phyloP scores from a whole-genome alignment of 2,797 vertebrate species.

The Takifugu ocellatus region DNA sequence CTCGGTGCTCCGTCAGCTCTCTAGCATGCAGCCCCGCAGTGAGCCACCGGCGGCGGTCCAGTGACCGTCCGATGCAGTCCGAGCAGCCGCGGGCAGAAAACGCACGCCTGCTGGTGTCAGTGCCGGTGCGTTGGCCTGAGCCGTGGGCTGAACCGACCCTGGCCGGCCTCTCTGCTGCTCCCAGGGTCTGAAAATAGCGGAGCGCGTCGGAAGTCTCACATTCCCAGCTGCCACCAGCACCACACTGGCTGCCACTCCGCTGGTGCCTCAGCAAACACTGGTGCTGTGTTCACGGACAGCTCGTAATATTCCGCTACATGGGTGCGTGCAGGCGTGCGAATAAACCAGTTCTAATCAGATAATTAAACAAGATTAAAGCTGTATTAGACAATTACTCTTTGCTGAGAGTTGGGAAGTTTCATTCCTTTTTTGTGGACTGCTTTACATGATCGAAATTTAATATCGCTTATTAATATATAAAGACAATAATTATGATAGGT shows the following conservation, averaged over 20 bases:
- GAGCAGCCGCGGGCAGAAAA: conserved; percentile 14
- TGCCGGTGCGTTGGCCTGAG: conserved; percentile 4
- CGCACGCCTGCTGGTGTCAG: neutral
- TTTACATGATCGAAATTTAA: too few relatives aligned
- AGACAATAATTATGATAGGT: too few relatives aligned
- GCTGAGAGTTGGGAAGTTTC: too few relatives aligned
- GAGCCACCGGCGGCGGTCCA: conserved; percentile 32
- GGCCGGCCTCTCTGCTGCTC: conserved; percentile 20
- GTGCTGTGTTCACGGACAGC: conserved; percentile 51
- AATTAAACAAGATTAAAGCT: too few relatives aligned
- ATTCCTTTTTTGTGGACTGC: too few relatives aligned
- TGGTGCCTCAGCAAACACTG: conserved; percentile 14
- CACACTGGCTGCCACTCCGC: conserved; percentile 32
- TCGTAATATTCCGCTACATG: conserved; percentile 4
- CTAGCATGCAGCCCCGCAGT: conserved; percentile 44
- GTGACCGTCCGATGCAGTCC: conserved; percentile 40
- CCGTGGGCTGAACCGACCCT: conserved; percentile 4
- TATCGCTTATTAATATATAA: too few relatives aligned
- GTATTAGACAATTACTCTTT: too few relatives aligned
- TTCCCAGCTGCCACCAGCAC: conserved; percentile 58
- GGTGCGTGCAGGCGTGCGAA: neutral
- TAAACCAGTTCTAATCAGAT: too few relatives aligned
- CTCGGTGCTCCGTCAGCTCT: conserved; percentile 25
- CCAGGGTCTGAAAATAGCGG: conserved; percentile 53
- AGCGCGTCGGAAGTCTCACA: conserved; percentile 22